Evolutionary conservation across 2,797 vertebrate species (phyloP).

Genomic region (Microcaecilia unicolor): DNA sequence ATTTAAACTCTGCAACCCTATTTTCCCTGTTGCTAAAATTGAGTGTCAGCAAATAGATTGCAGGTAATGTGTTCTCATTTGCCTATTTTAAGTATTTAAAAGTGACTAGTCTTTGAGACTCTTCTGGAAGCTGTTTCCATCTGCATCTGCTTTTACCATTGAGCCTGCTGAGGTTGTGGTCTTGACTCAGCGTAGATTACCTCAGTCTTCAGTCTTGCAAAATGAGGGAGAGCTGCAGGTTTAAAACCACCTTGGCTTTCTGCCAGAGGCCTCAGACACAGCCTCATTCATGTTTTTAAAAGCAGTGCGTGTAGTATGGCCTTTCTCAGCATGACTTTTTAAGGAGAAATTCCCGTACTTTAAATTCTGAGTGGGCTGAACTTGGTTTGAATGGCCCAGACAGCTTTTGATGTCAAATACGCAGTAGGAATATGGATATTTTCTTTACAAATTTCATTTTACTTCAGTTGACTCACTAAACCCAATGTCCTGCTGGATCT

Average conservation of each 20-base stretch:
- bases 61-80: no score
- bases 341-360: neutral
- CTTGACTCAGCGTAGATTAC: conserved; percentile 22
- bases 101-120: no score
- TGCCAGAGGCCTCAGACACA: neutral
- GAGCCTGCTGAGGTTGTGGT: conserved; percentile 14
- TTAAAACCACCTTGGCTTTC: conserved; percentile 14
- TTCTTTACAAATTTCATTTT: no score
- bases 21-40: no score
- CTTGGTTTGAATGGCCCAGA: neutral
- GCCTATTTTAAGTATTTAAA: no score
- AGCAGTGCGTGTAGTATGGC: conserved; percentile 26
- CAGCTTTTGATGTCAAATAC: conserved; percentile 9
- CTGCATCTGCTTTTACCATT: neutral
- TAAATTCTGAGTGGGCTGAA: neutral
- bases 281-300: no score
- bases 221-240: conserved; percentile 15
- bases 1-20: no score
- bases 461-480: no score
- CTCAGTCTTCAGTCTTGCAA: conserved; percentile 12
- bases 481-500: no score
- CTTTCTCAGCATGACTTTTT: neutral
- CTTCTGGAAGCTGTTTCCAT: neutral
- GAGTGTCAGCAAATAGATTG: no score
- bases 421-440: no score